Conservation (phyloP, 2,797 vertebrate species). For the Enteromius afrohamiltoni region DNA sequence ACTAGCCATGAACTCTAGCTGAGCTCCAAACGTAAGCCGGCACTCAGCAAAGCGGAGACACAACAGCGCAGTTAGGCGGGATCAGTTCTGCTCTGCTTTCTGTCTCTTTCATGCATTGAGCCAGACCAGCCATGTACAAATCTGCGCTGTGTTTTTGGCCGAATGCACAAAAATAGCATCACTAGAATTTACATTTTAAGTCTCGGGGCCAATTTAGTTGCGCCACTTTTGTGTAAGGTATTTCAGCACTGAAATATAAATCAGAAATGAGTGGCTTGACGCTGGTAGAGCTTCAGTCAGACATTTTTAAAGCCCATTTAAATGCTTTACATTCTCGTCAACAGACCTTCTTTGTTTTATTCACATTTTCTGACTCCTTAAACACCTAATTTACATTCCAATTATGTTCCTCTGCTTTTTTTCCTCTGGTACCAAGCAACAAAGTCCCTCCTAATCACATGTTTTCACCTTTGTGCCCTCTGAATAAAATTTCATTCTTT, state of each 20-base stretch:
- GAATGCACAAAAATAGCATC: slow-evolving; percentile 37
- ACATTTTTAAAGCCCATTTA: neutral
- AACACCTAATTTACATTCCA: slow-evolving; percentile 50
- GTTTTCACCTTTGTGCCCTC: slow-evolving; percentile 44
- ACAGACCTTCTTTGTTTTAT: slow-evolving; percentile 23
- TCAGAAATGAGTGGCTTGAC: neutral
- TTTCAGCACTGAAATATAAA: neutral
- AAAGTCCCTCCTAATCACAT: slow-evolving; percentile 45
- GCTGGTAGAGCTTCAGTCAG: neutral
- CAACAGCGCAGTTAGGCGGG: slow-evolving; percentile 41
- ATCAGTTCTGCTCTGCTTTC: slow-evolving; percentile 57
- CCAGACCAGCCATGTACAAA: slow-evolving; percentile 31
- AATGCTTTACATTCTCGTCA: slow-evolving; percentile 8
- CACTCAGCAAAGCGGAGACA: slow-evolving; percentile 53
- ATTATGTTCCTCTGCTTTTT: slow-evolving; percentile 33
- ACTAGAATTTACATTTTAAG: slow-evolving; percentile 41
- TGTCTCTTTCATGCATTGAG: slow-evolving; percentile 45
- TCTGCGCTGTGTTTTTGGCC: slow-evolving; percentile 29
- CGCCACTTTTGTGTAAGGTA: neutral
- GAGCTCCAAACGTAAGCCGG: slow-evolving; percentile 42
- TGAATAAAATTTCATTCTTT: slow-evolving; percentile 40
- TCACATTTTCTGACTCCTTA: slow-evolving; percentile 35
- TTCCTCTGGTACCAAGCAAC: slow-evolving; percentile 29
- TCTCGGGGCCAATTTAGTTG: slow-evolving; percentile 7
- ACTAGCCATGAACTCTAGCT: slow-evolving; percentile 52